A percentile compares a stretch with the other conserved stretches of the same genome.
Evolutionary conservation across 2,888 invertebrate genomes (phyloP).

Genomic region (Ptychoptera albimana): DNA sequence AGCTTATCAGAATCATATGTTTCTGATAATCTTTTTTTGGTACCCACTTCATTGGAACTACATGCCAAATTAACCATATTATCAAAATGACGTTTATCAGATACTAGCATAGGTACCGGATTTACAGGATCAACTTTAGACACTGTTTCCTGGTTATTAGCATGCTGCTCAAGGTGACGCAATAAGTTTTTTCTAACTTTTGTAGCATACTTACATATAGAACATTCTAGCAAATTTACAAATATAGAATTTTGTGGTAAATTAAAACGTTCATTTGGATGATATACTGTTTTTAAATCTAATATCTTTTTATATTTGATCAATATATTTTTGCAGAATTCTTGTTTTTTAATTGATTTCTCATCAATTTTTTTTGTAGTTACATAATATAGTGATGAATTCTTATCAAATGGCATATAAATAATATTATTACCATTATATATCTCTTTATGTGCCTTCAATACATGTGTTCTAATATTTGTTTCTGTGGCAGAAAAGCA

Average conservation of each 20-base stretch:
- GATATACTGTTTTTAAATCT: conserved; percentile 24
- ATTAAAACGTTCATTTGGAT: conserved; percentile 43
- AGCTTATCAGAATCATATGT: conserved; percentile 7
- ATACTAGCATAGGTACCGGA: conserved; percentile 64
- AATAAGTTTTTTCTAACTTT: conserved; percentile 57
- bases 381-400: no score
- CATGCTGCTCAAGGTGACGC: conserved; percentile 51
- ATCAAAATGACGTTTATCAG: conserved; percentile 66
- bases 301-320: conserved; percentile 13
- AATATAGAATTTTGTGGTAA: conserved; percentile 51
- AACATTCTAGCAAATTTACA: conserved; percentile 42
- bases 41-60: conserved; percentile 33
- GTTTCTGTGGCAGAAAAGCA: no score
- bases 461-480: no score
- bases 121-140: conserved; percentile 58
- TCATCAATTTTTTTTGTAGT: no score
- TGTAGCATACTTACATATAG: conserved; percentile 48
- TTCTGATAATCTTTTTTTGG: conserved; percentile 19
- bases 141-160: conserved; percentile 38
- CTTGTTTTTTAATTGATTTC: no score
- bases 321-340: conserved; percentile 3
- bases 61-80: conserved; percentile 71
- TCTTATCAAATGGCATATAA: no score
- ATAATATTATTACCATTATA: no score
- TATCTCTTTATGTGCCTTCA: no score